phyloP scores from a whole-genome alignment of 2,888 invertebrate genomes.

The Mythimna pallens region DNA sequence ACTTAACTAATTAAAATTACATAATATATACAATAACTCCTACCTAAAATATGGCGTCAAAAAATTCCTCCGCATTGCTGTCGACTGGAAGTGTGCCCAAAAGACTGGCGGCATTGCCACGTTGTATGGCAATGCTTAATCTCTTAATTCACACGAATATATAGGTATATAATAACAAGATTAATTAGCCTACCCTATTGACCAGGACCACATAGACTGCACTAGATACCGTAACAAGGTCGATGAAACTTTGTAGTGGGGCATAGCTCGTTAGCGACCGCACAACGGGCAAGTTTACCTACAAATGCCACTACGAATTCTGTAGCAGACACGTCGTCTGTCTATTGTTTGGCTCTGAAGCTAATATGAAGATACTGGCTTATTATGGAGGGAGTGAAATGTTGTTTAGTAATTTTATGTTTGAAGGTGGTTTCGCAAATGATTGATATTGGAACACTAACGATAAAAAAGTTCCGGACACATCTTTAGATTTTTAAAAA shows the following conservation, averaged over 20 bases:
- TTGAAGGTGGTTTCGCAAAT: not conserved
- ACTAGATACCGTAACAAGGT: slow-evolving; percentile 52
- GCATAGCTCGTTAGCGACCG: slow-evolving; percentile 58
- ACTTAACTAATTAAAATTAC: too few relatives aligned
- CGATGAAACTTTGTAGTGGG: slow-evolving; percentile 56
- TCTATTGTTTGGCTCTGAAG: slow-evolving; percentile 19
- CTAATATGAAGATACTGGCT: not conserved
- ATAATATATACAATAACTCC: too few relatives aligned
- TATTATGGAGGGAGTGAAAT: not conserved
- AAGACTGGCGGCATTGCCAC: too few relatives aligned
- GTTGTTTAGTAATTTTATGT: not conserved
- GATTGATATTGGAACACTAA: not conserved
- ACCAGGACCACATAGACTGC: slow-evolving; percentile 21
- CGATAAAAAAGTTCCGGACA: too few relatives aligned
- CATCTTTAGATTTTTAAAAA: too few relatives aligned
- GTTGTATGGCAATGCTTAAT: too few relatives aligned
- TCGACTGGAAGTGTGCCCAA: too few relatives aligned
- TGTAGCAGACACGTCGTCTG: slow-evolving; percentile 23
- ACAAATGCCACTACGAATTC: slow-evolving; percentile 46
- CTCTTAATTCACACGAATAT: not conserved
- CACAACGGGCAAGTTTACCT: slow-evolving; percentile 47
- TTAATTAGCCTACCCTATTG: slow-evolving; percentile 36
- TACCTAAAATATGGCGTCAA: too few relatives aligned
- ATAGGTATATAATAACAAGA: slow-evolving; percentile 5
- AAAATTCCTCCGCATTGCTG: too few relatives aligned